Percentiles rank a stretch among this genome's conserved stretches.
phyloP scores from a whole-genome alignment of 2,888 invertebrate species.

The Pterobdella sp. region DNA sequence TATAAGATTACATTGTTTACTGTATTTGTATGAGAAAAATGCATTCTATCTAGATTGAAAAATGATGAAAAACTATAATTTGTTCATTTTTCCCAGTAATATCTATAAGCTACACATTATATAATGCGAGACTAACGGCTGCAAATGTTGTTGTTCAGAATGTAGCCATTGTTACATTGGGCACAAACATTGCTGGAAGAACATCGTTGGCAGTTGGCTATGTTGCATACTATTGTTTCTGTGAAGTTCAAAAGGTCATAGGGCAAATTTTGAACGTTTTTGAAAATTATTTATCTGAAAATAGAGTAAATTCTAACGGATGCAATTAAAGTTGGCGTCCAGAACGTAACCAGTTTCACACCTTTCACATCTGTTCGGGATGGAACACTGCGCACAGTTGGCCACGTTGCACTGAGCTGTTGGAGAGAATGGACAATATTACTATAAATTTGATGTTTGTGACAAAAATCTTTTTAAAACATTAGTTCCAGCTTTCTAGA shows the following conservation, averaged over 20 bases:
- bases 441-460: background rate
- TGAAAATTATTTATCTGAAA: background rate
- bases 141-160: slow-evolving; percentile 6
- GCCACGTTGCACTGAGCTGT: slow-evolving; percentile 15
- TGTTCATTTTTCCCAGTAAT: background rate
- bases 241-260: background rate
- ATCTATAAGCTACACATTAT: background rate
- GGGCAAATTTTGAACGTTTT: background rate
- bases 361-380: background rate
- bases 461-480: background rate
- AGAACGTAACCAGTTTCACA: slow-evolving; percentile 13
- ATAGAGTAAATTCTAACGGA: background rate
- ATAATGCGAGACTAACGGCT: background rate
- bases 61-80: background rate
- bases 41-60: background rate
- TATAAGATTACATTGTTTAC: no score
- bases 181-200: no score
- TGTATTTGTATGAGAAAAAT: no score
- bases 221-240: background rate
- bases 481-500: no score
- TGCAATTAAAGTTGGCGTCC: background rate
- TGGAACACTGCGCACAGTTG: slow-evolving; percentile 6
- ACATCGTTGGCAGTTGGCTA: slow-evolving; percentile 7
- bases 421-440: background rate
- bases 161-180: no score